Conservation (phyloP, 1,140 invertebrate genomes). For the Lepidotrigona ventralis region DNA sequence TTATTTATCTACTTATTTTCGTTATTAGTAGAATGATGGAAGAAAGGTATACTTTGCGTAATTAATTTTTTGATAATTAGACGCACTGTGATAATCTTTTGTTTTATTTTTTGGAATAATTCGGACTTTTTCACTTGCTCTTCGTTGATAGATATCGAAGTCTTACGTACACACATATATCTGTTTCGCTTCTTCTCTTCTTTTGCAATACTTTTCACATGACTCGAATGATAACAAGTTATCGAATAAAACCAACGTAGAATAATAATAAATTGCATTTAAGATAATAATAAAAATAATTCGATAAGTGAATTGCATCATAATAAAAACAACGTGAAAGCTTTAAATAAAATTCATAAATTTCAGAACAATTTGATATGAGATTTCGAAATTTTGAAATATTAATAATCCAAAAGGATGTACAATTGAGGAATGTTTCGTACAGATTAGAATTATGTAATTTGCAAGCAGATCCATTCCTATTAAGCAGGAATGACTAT, state of each 20-base stretch:
- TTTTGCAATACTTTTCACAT: background rate
- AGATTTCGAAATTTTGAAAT: too few species aligned
- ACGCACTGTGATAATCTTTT: background rate
- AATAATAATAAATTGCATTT: background rate
- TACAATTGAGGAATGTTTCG: too few species aligned
- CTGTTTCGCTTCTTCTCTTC: background rate
- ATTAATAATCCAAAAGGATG: too few species aligned
- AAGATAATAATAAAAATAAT: background rate
- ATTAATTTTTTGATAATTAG: background rate
- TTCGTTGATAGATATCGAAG: background rate
- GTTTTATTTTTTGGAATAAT: background rate
- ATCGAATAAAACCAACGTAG: background rate
- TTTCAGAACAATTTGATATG: too few species aligned
- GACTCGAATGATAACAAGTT: background rate
- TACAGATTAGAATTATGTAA: too few species aligned
- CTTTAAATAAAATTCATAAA: rapidly evolving
- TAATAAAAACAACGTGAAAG: background rate
- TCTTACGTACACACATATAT: too few species aligned
- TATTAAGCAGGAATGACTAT: too few species aligned
- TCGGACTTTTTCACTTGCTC: background rate
- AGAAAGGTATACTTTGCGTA: background rate
- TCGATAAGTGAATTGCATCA: background rate
- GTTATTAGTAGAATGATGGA: background rate
- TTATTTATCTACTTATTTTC: background rate
- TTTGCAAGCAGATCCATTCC: too few species aligned